Evolutionary conservation across 2,113 vertebrate genomes (phyloP).

Genomic region (Chitala chitala): DNA sequence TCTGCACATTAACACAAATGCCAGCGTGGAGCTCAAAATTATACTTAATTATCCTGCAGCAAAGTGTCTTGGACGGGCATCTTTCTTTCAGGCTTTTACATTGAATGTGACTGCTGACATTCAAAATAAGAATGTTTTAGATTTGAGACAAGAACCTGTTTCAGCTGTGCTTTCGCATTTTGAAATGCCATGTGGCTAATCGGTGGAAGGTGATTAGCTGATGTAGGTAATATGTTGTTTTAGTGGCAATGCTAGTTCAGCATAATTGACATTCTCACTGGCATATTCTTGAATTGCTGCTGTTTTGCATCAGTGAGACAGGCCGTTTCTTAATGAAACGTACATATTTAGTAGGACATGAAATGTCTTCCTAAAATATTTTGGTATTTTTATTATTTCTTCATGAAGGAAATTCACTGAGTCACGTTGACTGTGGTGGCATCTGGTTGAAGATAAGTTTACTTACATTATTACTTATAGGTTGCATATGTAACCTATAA

Average conservation of each 20-base stretch:
- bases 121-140: neutral
- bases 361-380: too few relatives aligned
- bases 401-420: too few relatives aligned
- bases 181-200: neutral
- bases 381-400: too few relatives aligned
- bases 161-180: constrained; percentile 1
- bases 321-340: too few relatives aligned
- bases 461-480: too few relatives aligned
- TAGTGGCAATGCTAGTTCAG: neutral
- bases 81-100: neutral
- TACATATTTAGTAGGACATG: too few relatives aligned
- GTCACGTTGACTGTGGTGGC: too few relatives aligned
- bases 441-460: too few relatives aligned
- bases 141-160: neutral
- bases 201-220: neutral
- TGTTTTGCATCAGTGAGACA: too few relatives aligned
- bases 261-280: neutral
- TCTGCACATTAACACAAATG: constrained; percentile 24
- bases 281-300: too few relatives aligned
- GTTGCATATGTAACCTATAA: too few relatives aligned
- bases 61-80: neutral
- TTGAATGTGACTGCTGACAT: neutral
- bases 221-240: neutral
- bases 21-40: constrained; percentile 15
- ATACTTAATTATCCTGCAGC: constrained; percentile 20